Evolutionary conservation across 2,797 vertebrate genomes (phyloP).

Genomic region (Meriones psammophilus): DNA sequence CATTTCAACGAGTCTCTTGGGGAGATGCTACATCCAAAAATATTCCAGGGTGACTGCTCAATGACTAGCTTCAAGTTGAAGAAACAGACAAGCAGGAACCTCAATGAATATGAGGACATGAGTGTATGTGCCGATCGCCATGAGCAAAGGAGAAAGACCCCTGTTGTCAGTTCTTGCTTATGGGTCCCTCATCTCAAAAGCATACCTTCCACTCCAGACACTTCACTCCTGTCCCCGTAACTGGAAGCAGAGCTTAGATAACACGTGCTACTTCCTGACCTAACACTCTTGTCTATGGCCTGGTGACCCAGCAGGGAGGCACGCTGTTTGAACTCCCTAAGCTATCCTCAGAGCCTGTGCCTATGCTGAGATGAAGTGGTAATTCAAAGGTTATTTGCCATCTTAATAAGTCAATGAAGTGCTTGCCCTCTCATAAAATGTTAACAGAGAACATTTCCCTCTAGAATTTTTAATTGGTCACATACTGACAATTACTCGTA

Average conservation of each 20-base stretch:
- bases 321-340: neutral
- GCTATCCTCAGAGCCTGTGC: neutral
- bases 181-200: no score
- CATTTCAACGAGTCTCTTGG: neutral
- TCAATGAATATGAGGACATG: neutral
- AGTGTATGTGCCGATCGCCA: neutral
- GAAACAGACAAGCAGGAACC: neutral
- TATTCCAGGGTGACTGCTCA: constrained; percentile 2
- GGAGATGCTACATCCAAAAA: neutral
- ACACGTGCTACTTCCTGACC: neutral
- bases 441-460: constrained; percentile 29
- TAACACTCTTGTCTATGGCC: neutral
- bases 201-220: neutral
- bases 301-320: neutral
- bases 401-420: constrained; percentile 1
- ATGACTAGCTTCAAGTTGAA: neutral
- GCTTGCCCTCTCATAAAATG: neutral
- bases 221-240: neutral
- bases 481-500: neutral
- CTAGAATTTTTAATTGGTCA: neutral
- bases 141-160: neutral
- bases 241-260: neutral
- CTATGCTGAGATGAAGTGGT: neutral
- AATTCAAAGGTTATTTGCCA: neutral
- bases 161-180: neutral